Conservation (phyloP, 2,113 vertebrate species). For the Gambusia holbrooki region DNA sequence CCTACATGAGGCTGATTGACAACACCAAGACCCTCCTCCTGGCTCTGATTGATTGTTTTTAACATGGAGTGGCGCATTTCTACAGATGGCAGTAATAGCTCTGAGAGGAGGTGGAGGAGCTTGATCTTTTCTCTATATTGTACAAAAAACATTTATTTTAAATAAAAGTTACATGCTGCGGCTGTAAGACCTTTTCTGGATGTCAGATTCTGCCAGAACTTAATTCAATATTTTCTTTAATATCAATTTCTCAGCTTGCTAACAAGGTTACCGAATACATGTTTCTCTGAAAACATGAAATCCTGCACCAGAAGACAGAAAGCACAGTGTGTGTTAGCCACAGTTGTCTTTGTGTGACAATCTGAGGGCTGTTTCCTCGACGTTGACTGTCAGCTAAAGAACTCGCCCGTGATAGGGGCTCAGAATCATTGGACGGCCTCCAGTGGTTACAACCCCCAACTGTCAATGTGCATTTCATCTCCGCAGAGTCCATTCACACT, state of each 20-base stretch:
- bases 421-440: slow-evolving; percentile 61
- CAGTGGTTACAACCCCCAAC: slow-evolving; percentile 59
- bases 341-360: slow-evolving; percentile 50
- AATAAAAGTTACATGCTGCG: no score
- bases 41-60: no score
- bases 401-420: slow-evolving; percentile 50
- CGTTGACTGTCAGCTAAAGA: slow-evolving; percentile 63
- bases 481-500: slow-evolving; percentile 47
- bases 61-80: no score
- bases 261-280: slow-evolving; percentile 43
- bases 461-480: slow-evolving; percentile 70
- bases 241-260: slow-evolving; percentile 21
- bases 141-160: no score
- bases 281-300: slow-evolving; percentile 26
- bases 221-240: slow-evolving; percentile 16
- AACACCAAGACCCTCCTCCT: no score
- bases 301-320: slow-evolving; percentile 37
- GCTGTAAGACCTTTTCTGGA: no score
- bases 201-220: no score
- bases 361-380: slow-evolving; percentile 29
- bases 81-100: no score
- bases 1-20: no score
- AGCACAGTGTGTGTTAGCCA: slow-evolving; percentile 44
- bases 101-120: no score
- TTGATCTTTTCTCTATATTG: no score